Conservation (phyloP, 30 jellyfish, hydroid and myxozoan species). For the Hydractinia echinata region DNA sequence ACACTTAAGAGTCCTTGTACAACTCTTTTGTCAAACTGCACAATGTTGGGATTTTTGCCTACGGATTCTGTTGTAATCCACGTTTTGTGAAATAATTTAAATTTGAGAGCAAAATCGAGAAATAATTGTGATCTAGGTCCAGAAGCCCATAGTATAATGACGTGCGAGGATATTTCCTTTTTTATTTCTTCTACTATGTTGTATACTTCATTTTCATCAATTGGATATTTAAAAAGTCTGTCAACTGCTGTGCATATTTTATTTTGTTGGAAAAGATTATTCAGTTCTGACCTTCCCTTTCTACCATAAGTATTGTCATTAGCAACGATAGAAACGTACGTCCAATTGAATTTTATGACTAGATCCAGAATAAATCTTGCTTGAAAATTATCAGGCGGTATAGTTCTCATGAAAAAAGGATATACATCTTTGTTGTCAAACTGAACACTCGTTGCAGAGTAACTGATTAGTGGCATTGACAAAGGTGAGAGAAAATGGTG, state of each 20-base stretch:
- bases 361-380: background rate
- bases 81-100: background rate
- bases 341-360: conserved; percentile 12
- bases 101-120: background rate
- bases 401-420: conserved; percentile 19
- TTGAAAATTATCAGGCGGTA: conserved; percentile 17
- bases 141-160: conserved; percentile 14
- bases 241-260: conserved; percentile 19
- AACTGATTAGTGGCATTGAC: conserved; percentile 12
- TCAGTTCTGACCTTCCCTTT: conserved; percentile 13
- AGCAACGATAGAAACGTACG: conserved; percentile 20
- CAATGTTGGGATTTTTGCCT: background rate
- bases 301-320: conserved; percentile 23
- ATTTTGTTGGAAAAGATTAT: background rate
- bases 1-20: conserved; percentile 9
- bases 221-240: background rate
- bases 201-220: background rate
- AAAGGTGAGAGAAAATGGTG: conserved; percentile 10
- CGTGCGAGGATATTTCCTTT: background rate
- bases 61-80: conserved; percentile 22
- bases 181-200: background rate
- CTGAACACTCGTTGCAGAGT: conserved; percentile 25
- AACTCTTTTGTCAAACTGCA: background rate
- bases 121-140: background rate
- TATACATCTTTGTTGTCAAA: conserved; percentile 7